Evolutionary conservation across 2,113 vertebrate species (phyloP), one percentile per base, ranked within the genome.

Genomic region (Salvelinus sp.): DNA sequence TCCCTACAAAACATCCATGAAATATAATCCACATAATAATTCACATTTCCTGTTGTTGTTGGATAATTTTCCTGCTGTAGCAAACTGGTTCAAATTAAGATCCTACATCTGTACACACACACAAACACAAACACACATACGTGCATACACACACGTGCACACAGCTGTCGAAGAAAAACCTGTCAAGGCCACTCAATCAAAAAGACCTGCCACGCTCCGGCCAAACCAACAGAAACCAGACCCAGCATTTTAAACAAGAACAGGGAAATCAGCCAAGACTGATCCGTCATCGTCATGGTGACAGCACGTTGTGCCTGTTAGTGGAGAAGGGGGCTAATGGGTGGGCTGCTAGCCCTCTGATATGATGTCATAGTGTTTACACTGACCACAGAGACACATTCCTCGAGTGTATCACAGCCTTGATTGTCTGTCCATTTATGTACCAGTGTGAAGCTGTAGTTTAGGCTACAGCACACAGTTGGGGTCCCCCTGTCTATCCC

Each of bases 281-380:
- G 30, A 72, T 69, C 18, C 20, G 47, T 50, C 28, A 54, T 75
- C 54, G 65, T 16, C 65, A 66, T 57, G 75, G 22, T n/a, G 22
- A 63, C 64, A 23, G 38, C 62, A 75, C 69, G 10, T 47, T 27
- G 69, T 50, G 30, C 47, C 44, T 33, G 28, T 33, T 28, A 23
- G n/a, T 70, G 69, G 20, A 18, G 63, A 10, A 18, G 28, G 65
- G 54, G 67, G 13, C 54, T 65, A 25, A 72, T 44, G 14, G 47
- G 70, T 6, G 57, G 58, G 2, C 65, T 58, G 27, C 50, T 58
- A 68, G 47, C 30, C 57, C 65, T 58, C 74, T 38, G 48, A 67
- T 75, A 75, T 75, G 64, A 76, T 62, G 74, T 76, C 66, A 76
- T 47, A 10, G 33, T 76, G 60, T 70, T 70, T 54, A 66, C 38